Base-by-base conservation (phyloP, 2,888 invertebrate species). In the Drosophila prostipennis region DNA sequence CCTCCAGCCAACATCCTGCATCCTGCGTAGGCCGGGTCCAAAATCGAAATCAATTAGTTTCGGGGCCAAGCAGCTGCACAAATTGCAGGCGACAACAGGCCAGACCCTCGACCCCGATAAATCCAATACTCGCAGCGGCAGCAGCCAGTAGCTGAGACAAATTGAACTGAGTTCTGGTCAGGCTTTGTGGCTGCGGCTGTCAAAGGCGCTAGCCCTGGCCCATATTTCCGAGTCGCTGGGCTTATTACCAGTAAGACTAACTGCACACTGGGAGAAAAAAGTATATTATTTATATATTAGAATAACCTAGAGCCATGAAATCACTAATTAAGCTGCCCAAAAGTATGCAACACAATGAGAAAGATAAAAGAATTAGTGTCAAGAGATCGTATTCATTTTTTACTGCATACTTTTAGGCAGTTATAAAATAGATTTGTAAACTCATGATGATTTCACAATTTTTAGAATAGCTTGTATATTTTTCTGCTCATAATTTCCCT, bases 191-290 rank as follows among this genome's bases (percentile, higher is more conserved):
- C 32, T 10, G 46, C 46, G 10, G 42, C 59, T 69, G 60, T 52
- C 46, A 76, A 63, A 69, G 49, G 72, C 59, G 43, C 57, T 79
- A 64, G 53, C 63, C 71, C 59, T 76, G 78, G 54, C 70, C 53
- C 64, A 72, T 57, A 70, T 73, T 59, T 76, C 70, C 71, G 64
- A 60, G 52, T 13, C 39, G 68, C 40, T 59, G 53, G 60, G 45
- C 77, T 73, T 79, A 81, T 84, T 79, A 72, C 69, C 61, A 61
- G 69, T 53, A 67, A 78, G 61, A 52, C 65, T 78, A 65, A 55
- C 68, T 68, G 69, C 43, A 23, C 49, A 54, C 61, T 48, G 48
- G 1, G 3, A 16, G 16, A 61, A 61, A 42, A 16, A 5, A 1
- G 5, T 6, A 26, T n/a, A n/a, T n/a, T n/a, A n/a, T n/a, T n/a